Conservation (phyloP, 2,888 invertebrate species). For the Agrochola lota region DNA sequence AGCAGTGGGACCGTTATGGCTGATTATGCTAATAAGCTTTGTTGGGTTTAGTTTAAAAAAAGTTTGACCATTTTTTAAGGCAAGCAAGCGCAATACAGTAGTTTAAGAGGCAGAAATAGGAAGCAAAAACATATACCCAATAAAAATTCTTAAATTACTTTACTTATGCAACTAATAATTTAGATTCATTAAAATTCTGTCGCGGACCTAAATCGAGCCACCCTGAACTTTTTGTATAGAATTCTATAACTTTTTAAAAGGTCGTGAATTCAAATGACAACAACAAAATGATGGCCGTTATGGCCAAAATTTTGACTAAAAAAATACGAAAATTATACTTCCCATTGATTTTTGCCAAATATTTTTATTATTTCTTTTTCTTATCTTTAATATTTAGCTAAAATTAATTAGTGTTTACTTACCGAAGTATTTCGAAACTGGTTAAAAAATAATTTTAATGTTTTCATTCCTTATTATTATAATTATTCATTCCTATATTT, state of each 20-base stretch:
- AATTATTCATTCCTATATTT: slow-evolving; percentile 33
- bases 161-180: background rate
- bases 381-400: background rate
- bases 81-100: background rate
- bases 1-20: background rate
- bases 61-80: background rate
- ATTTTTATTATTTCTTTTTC: background rate
- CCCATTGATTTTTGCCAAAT: slow-evolving; percentile 31
- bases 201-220: background rate
- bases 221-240: background rate
- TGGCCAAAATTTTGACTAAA: background rate
- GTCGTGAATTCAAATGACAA: background rate
- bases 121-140: background rate
- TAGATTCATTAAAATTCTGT: background rate
- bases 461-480: slow-evolving; percentile 29
- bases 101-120: background rate
- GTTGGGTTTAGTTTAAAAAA: background rate
- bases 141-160: background rate
- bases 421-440: slow-evolving; percentile 8
- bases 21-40: background rate
- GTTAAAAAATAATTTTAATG: background rate
- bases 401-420: slow-evolving; percentile 3
- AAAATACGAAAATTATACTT: background rate
- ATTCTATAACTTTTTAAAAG: background rate
- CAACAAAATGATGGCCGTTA: background rate